Percentiles rank a stretch among this genome's conserved stretches.
These are phyloP conservation scores for Genyomyrus donnyi DNA, from an alignment of 2,113 vertebrate species.

Conservation along the genomic window DNA sequence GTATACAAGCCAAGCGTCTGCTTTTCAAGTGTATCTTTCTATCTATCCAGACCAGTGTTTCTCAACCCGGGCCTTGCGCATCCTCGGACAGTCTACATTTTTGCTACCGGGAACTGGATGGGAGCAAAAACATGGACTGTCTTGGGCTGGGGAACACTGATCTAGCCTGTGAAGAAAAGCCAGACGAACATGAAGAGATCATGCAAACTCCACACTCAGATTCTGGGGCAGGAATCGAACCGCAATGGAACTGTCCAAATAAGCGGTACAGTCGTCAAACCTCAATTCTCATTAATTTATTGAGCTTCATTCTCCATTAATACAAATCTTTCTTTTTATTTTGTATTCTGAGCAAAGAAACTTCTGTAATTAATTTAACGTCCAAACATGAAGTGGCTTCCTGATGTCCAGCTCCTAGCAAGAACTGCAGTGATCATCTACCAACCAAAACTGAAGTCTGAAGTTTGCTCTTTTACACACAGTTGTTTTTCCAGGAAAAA, in stretches of 20 bases:
- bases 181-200: not conserved
- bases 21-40: not conserved
- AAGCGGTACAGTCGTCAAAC: not conserved
- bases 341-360: not conserved
- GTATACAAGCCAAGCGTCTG: not conserved
- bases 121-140: not conserved
- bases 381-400: not conserved
- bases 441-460: not conserved
- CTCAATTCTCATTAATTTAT: not conserved
- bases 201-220: not conserved
- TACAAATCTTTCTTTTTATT: not conserved
- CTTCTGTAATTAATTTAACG: not conserved
- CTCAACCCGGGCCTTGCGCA: not conserved
- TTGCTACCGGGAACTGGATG: not conserved
- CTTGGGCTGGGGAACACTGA: not conserved
- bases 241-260: not conserved
- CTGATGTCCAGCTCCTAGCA: not conserved
- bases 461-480: not conserved
- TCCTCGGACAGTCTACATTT: not conserved
- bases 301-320: not conserved
- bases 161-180: not conserved
- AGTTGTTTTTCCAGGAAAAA: not conserved
- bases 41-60: not conserved
- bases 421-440: not conserved
- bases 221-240: not conserved